These are phyloP conservation scores for Vanessa tameamea DNA, from an alignment of 1,140 invertebrate genomes.

Conservation along the genomic window DNA sequence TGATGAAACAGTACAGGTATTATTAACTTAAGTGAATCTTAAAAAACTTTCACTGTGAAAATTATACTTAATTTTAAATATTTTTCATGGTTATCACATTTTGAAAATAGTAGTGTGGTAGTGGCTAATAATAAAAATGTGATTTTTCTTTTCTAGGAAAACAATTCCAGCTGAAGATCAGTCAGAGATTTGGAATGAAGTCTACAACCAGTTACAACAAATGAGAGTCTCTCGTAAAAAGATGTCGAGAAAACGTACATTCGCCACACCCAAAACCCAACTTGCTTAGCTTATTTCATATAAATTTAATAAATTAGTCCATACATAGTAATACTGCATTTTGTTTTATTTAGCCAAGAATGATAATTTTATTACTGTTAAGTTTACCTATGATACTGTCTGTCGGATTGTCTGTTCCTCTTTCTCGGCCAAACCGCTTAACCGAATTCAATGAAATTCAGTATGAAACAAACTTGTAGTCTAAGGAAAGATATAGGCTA, in stretches of 20 bases:
- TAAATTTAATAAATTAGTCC: constrained; percentile 28
- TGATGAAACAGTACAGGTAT: constrained; percentile 95
- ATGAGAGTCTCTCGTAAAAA: constrained; percentile 85
- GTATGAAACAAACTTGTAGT: no score
- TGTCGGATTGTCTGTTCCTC: no score
- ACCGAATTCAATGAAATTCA: no score
- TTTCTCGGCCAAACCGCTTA: no score
- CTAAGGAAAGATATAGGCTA: no score
- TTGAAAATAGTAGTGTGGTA: neutral
- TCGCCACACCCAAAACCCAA: constrained; percentile 72
- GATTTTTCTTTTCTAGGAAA: constrained; percentile 77
- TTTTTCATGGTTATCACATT: no score
- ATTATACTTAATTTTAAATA: no score
- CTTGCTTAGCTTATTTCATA: constrained; percentile 45
- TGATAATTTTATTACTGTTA: no score
- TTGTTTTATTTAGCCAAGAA: neutral
- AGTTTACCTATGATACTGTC: no score
- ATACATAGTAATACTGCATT: neutral
- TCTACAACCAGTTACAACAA: constrained; percentile 87
- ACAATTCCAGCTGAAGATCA: constrained; percentile 94
- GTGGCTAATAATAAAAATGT: neutral
- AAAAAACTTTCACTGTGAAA: no score
- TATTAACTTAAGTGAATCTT: neutral
- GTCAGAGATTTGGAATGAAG: constrained; percentile 90
- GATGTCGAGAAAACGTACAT: constrained; percentile 84